phyloP scores from a whole-genome alignment of 2,113 vertebrate genomes.

The Xiphophorus couchianus region DNA sequence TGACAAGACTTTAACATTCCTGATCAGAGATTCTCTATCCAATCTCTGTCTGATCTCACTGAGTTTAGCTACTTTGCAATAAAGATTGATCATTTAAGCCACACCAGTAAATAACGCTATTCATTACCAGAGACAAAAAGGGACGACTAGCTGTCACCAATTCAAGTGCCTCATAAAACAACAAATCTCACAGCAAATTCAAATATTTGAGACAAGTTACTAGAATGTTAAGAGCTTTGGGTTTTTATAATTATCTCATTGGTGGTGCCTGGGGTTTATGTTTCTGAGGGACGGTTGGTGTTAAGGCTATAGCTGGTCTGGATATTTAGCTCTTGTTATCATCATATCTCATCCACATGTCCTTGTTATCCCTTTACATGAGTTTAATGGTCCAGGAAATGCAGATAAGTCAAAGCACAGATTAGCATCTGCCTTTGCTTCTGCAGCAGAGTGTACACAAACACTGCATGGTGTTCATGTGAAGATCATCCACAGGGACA shows the following conservation, averaged over 20 bases:
- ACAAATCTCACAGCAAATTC: constrained; percentile 46
- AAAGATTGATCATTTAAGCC: no score
- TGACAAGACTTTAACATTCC: not conserved
- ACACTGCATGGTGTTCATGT: not conserved
- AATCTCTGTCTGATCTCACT: no score
- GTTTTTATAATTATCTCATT: constrained; percentile 61
- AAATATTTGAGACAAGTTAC: constrained; percentile 72
- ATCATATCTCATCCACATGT: constrained; percentile 66
- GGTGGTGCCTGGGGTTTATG: constrained; percentile 34
- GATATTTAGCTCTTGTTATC: constrained; percentile 65
- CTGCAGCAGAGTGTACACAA: constrained; percentile 12
- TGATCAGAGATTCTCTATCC: no score
- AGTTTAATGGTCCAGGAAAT: constrained; percentile 67
- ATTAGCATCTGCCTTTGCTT: constrained; percentile 1
- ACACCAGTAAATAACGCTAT: no score
- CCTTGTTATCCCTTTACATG: constrained; percentile 71
- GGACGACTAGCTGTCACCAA: not conserved
- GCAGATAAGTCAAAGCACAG: constrained; percentile 48
- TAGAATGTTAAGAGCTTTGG: constrained; percentile 58
- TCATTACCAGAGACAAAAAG: no score
- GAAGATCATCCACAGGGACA: no score
- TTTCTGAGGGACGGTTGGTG: constrained; percentile 51
- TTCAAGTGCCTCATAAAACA: constrained; percentile 58
- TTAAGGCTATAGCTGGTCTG: constrained; percentile 60
- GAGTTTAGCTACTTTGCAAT: no score